A percentile compares a stretch with the other conserved stretches of the same genome.
Conservation (phyloP, 2,113 vertebrate genomes). For the Nothocercus nigrocapillus region DNA sequence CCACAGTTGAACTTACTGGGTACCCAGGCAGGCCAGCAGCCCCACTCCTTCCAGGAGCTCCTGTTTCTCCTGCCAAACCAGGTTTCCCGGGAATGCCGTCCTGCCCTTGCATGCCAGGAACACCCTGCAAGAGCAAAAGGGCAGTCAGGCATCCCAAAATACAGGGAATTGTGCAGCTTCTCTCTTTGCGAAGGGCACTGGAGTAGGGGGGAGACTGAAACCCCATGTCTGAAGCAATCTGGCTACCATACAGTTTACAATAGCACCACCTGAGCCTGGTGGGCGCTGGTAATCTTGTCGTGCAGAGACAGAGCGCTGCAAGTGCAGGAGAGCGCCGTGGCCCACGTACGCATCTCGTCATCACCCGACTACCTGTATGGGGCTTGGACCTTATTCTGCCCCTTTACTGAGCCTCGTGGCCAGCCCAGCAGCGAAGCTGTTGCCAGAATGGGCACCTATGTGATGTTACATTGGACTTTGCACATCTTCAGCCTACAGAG, state of each 20-base stretch:
- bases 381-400: not conserved
- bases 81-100: constrained; percentile 78
- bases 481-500: not conserved
- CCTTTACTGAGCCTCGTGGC: not conserved
- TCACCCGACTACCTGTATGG: not conserved
- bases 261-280: not conserved
- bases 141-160: not conserved
- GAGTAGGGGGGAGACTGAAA: not conserved
- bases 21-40: constrained; percentile 77
- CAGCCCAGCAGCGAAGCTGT: not conserved
- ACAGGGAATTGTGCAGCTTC: not conserved
- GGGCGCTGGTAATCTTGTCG: too few relatives aligned
- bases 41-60: constrained; percentile 75
- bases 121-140: constrained; percentile 74
- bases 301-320: not conserved
- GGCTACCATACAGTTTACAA: rapidly evolving
- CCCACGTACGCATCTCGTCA: not conserved
- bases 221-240: rapidly evolving
- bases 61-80: constrained; percentile 79
- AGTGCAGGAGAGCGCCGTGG: not conserved
- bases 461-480: not conserved
- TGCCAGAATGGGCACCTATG: not conserved
- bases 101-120: constrained; percentile 74
- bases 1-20: constrained; percentile 77
- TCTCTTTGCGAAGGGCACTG: not conserved